Conservation (phyloP, 1,140 invertebrate species). For the Maconellicoccus hirsutus region DNA sequence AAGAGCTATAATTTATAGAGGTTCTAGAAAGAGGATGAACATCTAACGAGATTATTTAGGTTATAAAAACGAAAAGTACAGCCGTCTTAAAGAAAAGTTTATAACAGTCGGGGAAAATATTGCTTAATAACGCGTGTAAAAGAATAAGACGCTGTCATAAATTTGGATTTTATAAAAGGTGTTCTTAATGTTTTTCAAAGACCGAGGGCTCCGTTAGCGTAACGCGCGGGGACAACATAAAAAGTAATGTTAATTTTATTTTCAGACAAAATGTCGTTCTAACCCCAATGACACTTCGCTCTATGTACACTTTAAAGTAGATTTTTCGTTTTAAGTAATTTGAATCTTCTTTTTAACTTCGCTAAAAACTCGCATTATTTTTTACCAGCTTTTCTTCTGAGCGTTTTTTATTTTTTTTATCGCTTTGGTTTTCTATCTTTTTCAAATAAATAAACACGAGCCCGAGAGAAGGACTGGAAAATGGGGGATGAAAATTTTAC, state of each 20-base stretch:
- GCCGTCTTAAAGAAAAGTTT: conserved; percentile 16
- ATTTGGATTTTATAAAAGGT: conserved; percentile 22
- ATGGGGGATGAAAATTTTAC: too few species aligned
- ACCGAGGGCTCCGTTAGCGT: neutral
- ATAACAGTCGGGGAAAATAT: conserved; percentile 18
- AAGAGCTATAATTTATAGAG: conserved; percentile 13
- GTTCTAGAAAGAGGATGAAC: conserved; percentile 12
- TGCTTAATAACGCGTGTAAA: conserved; percentile 22
- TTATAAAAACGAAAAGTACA: conserved; percentile 20
- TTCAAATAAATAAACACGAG: too few species aligned
- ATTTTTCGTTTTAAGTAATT: conserved; percentile 17
- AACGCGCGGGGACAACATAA: neutral
- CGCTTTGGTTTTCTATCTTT: too few species aligned
- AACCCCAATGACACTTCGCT: conserved; percentile 15
- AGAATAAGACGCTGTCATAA: conserved; percentile 22
- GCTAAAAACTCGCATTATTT: neutral
- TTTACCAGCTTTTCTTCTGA: neutral
- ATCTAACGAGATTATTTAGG: conserved; percentile 22
- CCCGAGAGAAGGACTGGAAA: too few species aligned
- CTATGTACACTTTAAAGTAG: conserved; percentile 6
- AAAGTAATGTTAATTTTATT: conserved; percentile 21
- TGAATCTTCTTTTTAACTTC: conserved; percentile 14
- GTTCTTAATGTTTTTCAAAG: conserved; percentile 17
- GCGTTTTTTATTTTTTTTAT: too few species aligned
- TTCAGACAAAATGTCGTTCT: conserved; percentile 21